These are phyloP conservation scores for Manis javanica DNA, from an alignment of 2,797 vertebrate species.

Conservation along the genomic window DNA sequence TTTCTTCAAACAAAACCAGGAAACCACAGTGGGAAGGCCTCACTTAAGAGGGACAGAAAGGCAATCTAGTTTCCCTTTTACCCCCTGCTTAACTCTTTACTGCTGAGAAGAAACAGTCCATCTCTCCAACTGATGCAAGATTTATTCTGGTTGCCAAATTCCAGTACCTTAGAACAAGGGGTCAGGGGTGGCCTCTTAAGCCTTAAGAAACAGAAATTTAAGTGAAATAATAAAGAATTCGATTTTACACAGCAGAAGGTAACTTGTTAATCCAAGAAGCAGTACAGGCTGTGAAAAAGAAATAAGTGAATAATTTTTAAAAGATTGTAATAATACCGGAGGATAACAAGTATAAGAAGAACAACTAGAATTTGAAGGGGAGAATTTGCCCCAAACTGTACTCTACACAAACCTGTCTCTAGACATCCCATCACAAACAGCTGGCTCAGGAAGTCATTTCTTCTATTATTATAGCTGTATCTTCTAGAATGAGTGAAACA, in stretches of 20 bases:
- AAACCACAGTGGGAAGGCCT: slow-evolving; percentile 68
- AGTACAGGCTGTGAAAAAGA: not conserved
- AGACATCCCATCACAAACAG: not conserved
- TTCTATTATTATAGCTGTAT: not conserved
- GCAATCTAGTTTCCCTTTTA: slow-evolving; percentile 39
- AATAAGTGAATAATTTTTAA: slow-evolving; percentile 30
- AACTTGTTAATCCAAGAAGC: slow-evolving; percentile 32
- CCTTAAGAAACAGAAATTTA: slow-evolving; percentile 62
- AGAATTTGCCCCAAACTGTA: not conserved
- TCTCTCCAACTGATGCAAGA: slow-evolving; percentile 53
- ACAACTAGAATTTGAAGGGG: slow-evolving; percentile 8
- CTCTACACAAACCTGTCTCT: not conserved
- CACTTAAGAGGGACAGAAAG: slow-evolving; percentile 40
- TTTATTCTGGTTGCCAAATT: slow-evolving; percentile 73
- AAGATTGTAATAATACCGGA: slow-evolving; percentile 11
- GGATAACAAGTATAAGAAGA: not conserved
- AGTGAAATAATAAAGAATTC: slow-evolving; percentile 40
- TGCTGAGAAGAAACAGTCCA: slow-evolving; percentile 69
- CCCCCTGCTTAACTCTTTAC: slow-evolving; percentile 62
- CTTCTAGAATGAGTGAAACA: not conserved
- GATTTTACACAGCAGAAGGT: slow-evolving; percentile 32
- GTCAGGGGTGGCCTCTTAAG: slow-evolving; percentile 46
- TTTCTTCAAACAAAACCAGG: slow-evolving; percentile 70
- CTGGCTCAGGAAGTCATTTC: not conserved
- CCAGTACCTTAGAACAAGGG: slow-evolving; percentile 56